A percentile compares a stretch with the other conserved stretches of the same genome.
These are phyloP conservation scores for Dendrocincla tyrannina DNA, from an alignment of 2,797 vertebrate species.

Conservation along the genomic window DNA sequence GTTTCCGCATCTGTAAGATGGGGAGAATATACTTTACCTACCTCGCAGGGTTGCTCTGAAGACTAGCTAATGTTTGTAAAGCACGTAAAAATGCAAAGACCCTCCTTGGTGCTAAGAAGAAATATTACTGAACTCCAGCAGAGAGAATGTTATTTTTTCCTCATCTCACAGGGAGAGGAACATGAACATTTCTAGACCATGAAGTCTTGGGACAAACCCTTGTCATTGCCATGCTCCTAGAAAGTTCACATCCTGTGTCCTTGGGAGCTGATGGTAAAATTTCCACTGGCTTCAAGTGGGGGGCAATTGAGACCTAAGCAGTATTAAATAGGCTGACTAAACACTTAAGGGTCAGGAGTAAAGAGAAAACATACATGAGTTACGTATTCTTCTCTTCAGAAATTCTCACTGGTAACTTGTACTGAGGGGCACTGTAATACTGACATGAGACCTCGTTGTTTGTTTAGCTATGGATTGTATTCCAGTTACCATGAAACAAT, in stretches of 20 bases:
- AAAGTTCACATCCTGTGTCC: neutral
- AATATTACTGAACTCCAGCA: neutral
- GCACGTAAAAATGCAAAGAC: conserved; percentile 67
- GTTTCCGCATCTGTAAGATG: conserved; percentile 57
- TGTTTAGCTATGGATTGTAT: conserved; percentile 19
- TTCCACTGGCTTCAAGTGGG: neutral
- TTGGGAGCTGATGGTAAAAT: neutral
- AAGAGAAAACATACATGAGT: neutral
- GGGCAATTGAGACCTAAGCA: neutral
- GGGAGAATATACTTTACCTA: conserved; percentile 58
- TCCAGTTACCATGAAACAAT: neutral
- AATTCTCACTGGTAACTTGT: conserved; percentile 17
- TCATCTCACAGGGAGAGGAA: neutral
- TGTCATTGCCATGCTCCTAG: neutral
- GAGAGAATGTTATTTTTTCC: conserved; percentile 21
- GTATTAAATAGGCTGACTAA: conserved; percentile 14
- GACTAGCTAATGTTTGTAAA: conserved; percentile 65
- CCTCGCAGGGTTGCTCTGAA: conserved; percentile 52
- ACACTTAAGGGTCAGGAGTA: neutral
- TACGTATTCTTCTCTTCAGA: neutral
- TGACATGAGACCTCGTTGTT: neutral
- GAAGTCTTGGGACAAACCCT: neutral
- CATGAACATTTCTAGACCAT: neutral
- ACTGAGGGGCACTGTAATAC: neutral
- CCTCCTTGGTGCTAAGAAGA: conserved; percentile 66